Percentiles rank a stretch among this genome's conserved stretches.
These are phyloP conservation scores for Sericinus montela DNA, from an alignment of 2,888 invertebrate species.

Conservation along the genomic window DNA sequence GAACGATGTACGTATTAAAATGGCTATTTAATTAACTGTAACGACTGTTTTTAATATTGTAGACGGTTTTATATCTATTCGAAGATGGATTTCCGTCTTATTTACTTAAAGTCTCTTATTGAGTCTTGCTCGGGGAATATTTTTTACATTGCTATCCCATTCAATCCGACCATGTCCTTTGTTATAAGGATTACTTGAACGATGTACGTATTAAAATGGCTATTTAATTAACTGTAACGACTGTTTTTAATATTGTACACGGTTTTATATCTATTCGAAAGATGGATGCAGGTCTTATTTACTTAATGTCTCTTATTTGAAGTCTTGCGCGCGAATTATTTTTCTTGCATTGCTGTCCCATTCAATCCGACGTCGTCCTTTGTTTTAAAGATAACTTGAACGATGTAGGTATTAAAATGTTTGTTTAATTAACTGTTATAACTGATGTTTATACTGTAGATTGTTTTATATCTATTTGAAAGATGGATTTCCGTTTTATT, in stretches of 20 bases:
- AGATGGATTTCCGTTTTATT: too few relatives aligned
- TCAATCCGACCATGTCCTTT: not conserved
- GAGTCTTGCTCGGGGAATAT: slow-evolving; percentile 10
- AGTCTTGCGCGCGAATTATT: slow-evolving; percentile 10
- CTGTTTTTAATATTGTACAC: not conserved
- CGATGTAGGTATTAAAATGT: not conserved
- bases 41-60: not conserved
- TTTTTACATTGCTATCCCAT: slow-evolving; percentile 6
- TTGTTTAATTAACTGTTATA: not conserved
- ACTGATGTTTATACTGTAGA: not conserved
- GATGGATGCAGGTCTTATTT: too few relatives aligned
- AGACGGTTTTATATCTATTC: too few relatives aligned
- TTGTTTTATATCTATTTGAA: too few relatives aligned
- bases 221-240: not conserved
- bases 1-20: not conserved
- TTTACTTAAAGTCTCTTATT: too few relatives aligned
- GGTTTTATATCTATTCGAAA: too few relatives aligned
- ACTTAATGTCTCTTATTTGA: too few relatives aligned
- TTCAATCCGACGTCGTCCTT: slow-evolving; percentile 1
- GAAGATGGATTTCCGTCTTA: too few relatives aligned
- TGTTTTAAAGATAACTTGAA: not conserved
- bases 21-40: not conserved
- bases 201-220: not conserved
- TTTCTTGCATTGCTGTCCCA: slow-evolving; percentile 5
- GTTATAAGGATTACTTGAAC: not conserved